Percentiles rank a stretch among this genome's conserved stretches.
Evolutionary conservation across 2,888 invertebrate species (phyloP).

Genomic region (Theretra japonica): DNA sequence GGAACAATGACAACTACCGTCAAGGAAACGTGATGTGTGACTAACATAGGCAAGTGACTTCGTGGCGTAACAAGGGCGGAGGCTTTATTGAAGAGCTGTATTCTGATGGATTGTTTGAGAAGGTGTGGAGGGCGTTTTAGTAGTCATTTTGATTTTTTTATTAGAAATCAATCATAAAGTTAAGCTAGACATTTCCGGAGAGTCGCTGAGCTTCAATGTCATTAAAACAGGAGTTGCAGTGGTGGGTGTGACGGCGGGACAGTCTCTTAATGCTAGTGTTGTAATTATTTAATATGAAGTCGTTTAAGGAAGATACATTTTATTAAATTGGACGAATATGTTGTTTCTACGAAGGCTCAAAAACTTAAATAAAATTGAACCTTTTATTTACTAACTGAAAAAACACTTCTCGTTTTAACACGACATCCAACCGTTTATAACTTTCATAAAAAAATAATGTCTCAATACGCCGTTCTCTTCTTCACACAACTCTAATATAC

Average conservation of each 20-base stretch:
- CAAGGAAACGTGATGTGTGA: constrained; percentile 37
- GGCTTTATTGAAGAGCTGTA: neutral
- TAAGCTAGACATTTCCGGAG: no score
- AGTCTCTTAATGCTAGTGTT: no score
- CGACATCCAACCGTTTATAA: neutral
- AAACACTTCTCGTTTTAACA: neutral
- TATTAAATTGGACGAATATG: no score
- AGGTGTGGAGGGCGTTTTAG: neutral
- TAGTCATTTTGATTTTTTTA: neutral
- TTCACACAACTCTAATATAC: neutral
- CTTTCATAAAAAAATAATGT: neutral
- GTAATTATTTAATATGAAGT: no score
- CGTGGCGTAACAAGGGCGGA: neutral
- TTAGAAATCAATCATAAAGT: no score
- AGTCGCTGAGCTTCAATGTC: no score
- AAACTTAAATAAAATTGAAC: no score
- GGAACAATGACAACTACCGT: constrained; percentile 50
- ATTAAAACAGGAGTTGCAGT: no score
- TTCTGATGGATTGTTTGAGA: neutral
- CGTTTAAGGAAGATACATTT: no score
- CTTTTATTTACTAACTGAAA: neutral
- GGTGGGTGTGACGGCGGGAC: no score
- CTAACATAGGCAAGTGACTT: constrained; percentile 27
- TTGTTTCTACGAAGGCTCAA: no score
- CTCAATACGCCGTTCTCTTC: neutral